Conservation (phyloP, 1,140 invertebrate genomes). For the Hesperophylax magnus region DNA sequence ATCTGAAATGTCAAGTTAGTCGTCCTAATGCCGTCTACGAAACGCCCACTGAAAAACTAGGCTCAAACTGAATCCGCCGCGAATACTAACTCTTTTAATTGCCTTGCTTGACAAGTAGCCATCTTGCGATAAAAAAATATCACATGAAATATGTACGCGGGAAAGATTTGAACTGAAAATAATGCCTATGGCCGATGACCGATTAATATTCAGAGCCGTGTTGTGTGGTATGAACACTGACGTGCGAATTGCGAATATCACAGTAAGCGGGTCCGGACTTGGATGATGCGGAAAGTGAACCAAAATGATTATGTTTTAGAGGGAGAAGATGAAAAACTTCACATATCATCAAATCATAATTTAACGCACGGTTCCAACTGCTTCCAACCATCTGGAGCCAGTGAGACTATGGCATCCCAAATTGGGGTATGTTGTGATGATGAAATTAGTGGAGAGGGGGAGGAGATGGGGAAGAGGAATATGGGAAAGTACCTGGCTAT, state of each 20-base stretch:
- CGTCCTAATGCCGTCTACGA: background rate
- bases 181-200: conserved; percentile 50
- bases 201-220: conserved; percentile 19
- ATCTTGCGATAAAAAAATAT: conserved; percentile 54
- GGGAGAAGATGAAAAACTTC: no score
- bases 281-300: no score
- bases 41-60: conserved; percentile 23
- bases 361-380: no score
- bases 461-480: no score
- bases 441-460: no score
- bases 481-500: no score
- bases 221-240: conserved; percentile 15
- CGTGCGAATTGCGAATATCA: background rate
- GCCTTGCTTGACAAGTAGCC: conserved; percentile 57
- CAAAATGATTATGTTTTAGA: no score
- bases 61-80: conserved; percentile 30
- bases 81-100: conserved; percentile 52
- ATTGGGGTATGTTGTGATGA: no score
- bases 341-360: no score
- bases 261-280: no score
- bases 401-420: no score
- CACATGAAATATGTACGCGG: conserved; percentile 47
- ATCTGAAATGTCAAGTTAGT: background rate
- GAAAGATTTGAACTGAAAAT: conserved; percentile 44
- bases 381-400: no score